These are phyloP conservation scores for Ectropis grisescens DNA, from an alignment of 1,140 invertebrate species.

Conservation along the genomic window DNA sequence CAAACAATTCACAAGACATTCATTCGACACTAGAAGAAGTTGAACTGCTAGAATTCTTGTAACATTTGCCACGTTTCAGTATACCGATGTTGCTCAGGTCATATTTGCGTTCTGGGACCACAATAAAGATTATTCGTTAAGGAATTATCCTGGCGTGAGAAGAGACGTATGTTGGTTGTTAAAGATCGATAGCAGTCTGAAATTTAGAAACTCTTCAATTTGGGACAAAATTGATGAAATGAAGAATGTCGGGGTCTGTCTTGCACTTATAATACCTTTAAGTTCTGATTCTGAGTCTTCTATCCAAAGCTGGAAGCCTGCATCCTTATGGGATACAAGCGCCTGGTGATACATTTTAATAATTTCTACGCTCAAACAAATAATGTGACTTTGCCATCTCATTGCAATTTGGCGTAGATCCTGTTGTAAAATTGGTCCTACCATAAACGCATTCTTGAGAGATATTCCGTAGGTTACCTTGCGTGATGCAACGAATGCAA, in stretches of 20 bases:
- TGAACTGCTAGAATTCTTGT: no score
- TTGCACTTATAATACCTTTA: background rate
- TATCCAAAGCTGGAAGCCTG: background rate
- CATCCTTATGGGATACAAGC: background rate
- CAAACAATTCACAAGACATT: no score
- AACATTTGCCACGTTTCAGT: no score
- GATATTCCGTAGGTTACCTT: background rate
- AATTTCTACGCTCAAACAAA: conserved; percentile 6
- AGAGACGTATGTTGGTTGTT: no score
- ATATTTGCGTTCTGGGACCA: no score
- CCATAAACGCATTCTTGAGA: conserved; percentile 2
- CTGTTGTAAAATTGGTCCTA: conserved; percentile 5
- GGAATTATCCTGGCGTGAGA: no score
- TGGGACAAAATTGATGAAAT: no score
- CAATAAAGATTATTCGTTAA: no score
- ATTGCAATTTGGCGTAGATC: conserved; percentile 5
- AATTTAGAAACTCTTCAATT: no score
- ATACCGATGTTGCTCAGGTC: no score
- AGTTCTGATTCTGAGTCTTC: conserved; percentile 1
- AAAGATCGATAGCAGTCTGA: no score
- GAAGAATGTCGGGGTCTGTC: background rate
- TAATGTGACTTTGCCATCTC: conserved; percentile 5
- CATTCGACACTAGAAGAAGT: no score
- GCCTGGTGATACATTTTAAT: conserved; percentile 6
- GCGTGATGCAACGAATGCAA: conserved; percentile 1